Percentiles rank a stretch among this genome's conserved stretches.
These are phyloP conservation scores for Nasonia giraulti DNA, from an alignment of 1,140 invertebrate genomes.

Conservation along the genomic window DNA sequence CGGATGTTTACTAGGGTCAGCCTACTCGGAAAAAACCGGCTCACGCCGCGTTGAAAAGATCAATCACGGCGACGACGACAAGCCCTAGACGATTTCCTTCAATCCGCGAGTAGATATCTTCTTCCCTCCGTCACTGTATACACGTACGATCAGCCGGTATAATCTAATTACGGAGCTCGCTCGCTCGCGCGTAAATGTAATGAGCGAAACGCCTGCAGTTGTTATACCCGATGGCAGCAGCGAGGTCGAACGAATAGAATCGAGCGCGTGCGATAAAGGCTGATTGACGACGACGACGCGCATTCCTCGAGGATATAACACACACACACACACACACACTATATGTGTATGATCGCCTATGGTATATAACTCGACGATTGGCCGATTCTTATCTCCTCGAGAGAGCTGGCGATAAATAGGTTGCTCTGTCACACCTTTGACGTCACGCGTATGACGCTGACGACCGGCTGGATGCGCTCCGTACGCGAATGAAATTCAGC, in stretches of 20 bases:
- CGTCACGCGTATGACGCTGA: constrained; percentile 35
- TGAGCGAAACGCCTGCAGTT: not conserved
- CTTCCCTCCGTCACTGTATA: not conserved
- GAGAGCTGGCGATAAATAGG: constrained; percentile 34
- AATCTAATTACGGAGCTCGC: constrained; percentile 14
- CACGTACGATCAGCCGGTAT: not conserved
- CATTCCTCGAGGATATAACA: constrained; percentile 22
- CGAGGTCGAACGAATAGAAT: constrained; percentile 28
- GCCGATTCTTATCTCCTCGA: constrained; percentile 43
- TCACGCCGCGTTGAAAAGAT: not conserved
- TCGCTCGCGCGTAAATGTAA: constrained; percentile 1
- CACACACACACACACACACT: too few relatives aligned
- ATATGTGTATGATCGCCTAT: not conserved
- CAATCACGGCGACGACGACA: not conserved
- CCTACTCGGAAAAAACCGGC: too few relatives aligned
- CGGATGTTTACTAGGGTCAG: too few relatives aligned
- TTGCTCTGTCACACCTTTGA: constrained; percentile 30
- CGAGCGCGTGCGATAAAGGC: constrained; percentile 15
- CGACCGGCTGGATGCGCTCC: not conserved
- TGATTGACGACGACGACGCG: not conserved
- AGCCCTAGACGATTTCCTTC: too few relatives aligned
- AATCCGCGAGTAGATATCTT: too few relatives aligned
- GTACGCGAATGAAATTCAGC: too few relatives aligned
- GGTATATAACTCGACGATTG: constrained; percentile 28
- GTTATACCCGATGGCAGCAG: too few relatives aligned